Conservation (phyloP, 2,888 invertebrate species). For the Endomychus coccineus region DNA sequence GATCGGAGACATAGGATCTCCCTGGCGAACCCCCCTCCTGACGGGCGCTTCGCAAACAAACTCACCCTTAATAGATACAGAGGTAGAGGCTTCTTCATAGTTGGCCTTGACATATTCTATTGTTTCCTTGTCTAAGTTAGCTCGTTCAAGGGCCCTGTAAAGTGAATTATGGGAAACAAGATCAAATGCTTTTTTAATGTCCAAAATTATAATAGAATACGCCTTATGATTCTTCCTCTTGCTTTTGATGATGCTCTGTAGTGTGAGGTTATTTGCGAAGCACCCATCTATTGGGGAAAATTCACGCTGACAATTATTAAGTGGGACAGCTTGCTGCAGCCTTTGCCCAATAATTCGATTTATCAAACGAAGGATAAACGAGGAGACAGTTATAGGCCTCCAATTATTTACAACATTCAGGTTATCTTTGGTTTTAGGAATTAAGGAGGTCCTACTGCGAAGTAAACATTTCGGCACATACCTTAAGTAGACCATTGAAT, state of each 20-base stretch:
- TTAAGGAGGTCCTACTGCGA: constrained; percentile 12
- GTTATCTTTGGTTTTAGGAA: constrained; percentile 17
- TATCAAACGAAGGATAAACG: constrained; percentile 7
- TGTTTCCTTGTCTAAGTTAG: constrained; percentile 5
- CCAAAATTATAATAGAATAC: constrained; percentile 14
- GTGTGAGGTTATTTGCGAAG: constrained; percentile 16
- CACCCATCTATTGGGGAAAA: constrained; percentile 18
- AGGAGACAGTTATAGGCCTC: constrained; percentile 14
- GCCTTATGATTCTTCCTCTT: constrained; percentile 4
- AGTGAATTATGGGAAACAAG: constrained; percentile 18
- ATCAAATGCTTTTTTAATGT: constrained; percentile 22
- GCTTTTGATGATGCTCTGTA: constrained; percentile 13
- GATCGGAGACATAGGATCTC: constrained; percentile 5
- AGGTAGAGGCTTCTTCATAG: constrained; percentile 7
- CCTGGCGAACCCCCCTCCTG: not conserved
- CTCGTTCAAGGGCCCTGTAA: constrained; percentile 10
- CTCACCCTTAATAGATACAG: constrained; percentile 4
- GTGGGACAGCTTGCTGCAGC: constrained; percentile 1
- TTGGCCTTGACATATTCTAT: constrained; percentile 7
- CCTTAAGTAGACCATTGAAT: constrained; percentile 7
- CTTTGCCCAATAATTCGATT: constrained; percentile 11
- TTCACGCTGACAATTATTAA: constrained; percentile 16
- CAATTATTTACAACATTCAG: not conserved
- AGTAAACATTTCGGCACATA: constrained; percentile 5
- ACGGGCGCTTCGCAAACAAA: not conserved